A percentile compares a stretch with the other conserved stretches of the same genome.
These are phyloP conservation scores for Emydura subglobosa DNA, from an alignment of 2,113 vertebrate genomes.

Conservation along the genomic window DNA sequence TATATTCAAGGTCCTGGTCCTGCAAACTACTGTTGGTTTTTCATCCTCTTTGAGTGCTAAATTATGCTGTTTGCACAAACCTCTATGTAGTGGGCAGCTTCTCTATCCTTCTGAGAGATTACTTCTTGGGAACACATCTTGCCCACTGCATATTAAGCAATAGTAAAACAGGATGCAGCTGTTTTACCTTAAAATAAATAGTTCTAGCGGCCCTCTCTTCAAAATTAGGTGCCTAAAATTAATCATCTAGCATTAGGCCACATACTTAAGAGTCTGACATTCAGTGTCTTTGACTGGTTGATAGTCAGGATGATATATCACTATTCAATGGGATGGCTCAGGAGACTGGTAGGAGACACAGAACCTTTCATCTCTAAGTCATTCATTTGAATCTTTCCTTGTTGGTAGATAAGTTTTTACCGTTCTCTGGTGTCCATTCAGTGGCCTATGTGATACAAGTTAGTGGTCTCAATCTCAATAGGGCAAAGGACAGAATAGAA, in stretches of 20 bases:
- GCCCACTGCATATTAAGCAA: neutral
- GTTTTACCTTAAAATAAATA: neutral
- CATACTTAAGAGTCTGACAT: neutral
- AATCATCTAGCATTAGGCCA: neutral
- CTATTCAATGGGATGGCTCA: neutral
- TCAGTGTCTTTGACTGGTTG: neutral
- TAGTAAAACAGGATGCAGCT: neutral
- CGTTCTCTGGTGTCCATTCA: neutral
- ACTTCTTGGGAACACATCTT: neutral
- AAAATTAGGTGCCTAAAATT: neutral
- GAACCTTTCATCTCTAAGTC: neutral
- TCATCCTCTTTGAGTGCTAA: neutral
- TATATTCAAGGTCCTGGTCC: neutral
- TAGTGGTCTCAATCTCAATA: neutral
- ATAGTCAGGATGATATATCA: neutral
- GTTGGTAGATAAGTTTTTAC: neutral
- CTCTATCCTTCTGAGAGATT: neutral
- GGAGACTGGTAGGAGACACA: neutral
- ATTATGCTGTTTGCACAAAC: neutral
- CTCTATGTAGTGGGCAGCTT: neutral
- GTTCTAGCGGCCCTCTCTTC: conserved; percentile 17
- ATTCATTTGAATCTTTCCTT: neutral
- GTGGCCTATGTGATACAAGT: neutral
- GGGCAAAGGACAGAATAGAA: neutral
- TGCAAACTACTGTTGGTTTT: conserved; percentile 14